Evolutionary conservation across 1,140 invertebrate genomes (phyloP).

Genomic region (Heliothis subflexa): DNA sequence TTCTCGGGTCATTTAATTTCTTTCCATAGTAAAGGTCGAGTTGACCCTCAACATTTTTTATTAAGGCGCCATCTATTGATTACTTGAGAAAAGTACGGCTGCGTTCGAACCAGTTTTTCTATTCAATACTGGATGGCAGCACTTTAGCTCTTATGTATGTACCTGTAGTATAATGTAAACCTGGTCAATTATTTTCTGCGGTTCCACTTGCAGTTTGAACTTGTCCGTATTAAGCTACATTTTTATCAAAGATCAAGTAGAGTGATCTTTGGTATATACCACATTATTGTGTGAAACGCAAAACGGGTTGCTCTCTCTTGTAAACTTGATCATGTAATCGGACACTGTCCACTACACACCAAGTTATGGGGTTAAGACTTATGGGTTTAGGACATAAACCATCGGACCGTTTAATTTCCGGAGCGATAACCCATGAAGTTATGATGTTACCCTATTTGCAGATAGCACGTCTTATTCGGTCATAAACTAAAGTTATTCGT

Average conservation of each 20-base stretch:
- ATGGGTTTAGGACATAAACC: not conserved
- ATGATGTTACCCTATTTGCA: not conserved
- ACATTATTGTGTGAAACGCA: not conserved
- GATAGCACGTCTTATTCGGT: not conserved
- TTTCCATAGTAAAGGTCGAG: not conserved
- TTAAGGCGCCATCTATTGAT: conserved; percentile 1
- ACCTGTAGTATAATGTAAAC: no score
- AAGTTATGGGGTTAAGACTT: not conserved
- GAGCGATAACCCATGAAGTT: not conserved
- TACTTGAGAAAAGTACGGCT: not conserved
- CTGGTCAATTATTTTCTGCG: no score
- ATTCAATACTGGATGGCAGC: conserved; percentile 17
- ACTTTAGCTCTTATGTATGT: not conserved
- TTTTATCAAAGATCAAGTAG: no score
- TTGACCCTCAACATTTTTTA: not conserved
- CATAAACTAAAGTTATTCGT: no score
- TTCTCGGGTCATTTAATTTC: not conserved
- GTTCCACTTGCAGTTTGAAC: no score
- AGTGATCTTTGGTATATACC: not conserved
- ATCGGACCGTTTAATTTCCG: conserved; percentile 1
- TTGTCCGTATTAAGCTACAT: no score
- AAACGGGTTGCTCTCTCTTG: not conserved
- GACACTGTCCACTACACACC: not conserved
- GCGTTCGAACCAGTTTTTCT: conserved; percentile 19
- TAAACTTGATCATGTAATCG: not conserved